Evolutionary conservation across 1,140 invertebrate species (phyloP).

Genomic region (Tachypleus tridentatus): DNA sequence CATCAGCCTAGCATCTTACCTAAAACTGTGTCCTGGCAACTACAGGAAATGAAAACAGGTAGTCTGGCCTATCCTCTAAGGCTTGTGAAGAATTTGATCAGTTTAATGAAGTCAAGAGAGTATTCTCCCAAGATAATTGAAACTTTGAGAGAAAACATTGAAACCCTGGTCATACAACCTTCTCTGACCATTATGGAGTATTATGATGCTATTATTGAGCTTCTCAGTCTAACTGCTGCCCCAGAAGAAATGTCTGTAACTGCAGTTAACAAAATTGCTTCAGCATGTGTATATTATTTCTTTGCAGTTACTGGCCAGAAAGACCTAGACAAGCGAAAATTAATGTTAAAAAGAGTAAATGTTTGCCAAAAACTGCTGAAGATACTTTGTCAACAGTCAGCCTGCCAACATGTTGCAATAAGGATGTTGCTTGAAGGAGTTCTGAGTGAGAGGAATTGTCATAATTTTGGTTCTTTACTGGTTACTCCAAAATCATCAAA

Average conservation of each 20-base stretch:
- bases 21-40: conserved; percentile 14
- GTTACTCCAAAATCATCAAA: neutral
- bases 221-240: conserved; percentile 12
- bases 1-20: conserved; percentile 15
- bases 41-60: conserved; percentile 19
- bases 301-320: conserved; percentile 11
- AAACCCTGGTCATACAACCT: conserved; percentile 13
- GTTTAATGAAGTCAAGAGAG: conserved; percentile 15
- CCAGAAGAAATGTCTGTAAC: conserved; percentile 20
- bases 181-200: conserved; percentile 8
- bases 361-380: conserved; percentile 12
- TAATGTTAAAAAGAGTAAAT: conserved; percentile 15
- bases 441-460: conserved; percentile 19
- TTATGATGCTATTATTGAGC: conserved; percentile 9
- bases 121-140: conserved; percentile 9
- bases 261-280: conserved; percentile 14
- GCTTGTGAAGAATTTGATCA: conserved; percentile 18
- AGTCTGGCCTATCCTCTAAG: conserved; percentile 15
- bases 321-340: conserved; percentile 1
- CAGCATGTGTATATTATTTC: conserved; percentile 18
- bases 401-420: conserved; percentile 29
- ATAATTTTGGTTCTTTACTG: conserved; percentile 13
- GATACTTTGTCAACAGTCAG: conserved; percentile 22
- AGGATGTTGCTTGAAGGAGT: conserved; percentile 32
- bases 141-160: conserved; percentile 11